Conservation (phyloP, 2,888 invertebrate species). For the Dendrolimus pini region DNA sequence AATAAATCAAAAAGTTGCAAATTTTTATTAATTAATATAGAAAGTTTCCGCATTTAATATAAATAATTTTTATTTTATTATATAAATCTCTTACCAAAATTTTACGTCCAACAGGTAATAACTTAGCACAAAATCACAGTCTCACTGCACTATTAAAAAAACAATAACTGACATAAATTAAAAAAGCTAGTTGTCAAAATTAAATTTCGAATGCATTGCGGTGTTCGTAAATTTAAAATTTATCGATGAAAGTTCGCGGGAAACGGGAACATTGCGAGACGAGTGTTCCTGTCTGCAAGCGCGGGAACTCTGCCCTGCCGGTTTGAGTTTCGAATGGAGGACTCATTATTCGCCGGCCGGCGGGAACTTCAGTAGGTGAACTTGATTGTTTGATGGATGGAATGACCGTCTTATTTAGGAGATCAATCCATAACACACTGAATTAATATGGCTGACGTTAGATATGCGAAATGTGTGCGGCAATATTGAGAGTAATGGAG, state of each 20-base stretch:
- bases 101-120: conserved; percentile 24
- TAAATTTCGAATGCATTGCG: conserved; percentile 1
- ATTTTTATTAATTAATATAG: no score
- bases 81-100: conserved; percentile 18
- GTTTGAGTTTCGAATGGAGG: conserved; percentile 10
- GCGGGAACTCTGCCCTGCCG: conserved; percentile 43
- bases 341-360: neutral
- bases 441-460: no score
- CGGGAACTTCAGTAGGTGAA: neutral
- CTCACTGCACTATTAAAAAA: conserved; percentile 16
- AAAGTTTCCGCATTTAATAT: no score
- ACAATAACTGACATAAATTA: conserved; percentile 3
- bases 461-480: no score
- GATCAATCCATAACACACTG: neutral
- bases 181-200: conserved; percentile 7
- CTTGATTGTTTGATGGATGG: conserved; percentile 3
- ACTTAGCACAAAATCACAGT: conserved; percentile 14
- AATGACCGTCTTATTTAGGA: neutral
- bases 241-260: conserved; percentile 23
- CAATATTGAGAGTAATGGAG: no score
- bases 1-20: no score
- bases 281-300: conserved; percentile 44
- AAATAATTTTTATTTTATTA: no score
- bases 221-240: no score
- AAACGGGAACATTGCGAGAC: conserved; percentile 19